Evolutionary conservation across 1,140 invertebrate species (phyloP), one percentile per base, ranked within the genome.

Genomic region (Triops cancriformis): DNA sequence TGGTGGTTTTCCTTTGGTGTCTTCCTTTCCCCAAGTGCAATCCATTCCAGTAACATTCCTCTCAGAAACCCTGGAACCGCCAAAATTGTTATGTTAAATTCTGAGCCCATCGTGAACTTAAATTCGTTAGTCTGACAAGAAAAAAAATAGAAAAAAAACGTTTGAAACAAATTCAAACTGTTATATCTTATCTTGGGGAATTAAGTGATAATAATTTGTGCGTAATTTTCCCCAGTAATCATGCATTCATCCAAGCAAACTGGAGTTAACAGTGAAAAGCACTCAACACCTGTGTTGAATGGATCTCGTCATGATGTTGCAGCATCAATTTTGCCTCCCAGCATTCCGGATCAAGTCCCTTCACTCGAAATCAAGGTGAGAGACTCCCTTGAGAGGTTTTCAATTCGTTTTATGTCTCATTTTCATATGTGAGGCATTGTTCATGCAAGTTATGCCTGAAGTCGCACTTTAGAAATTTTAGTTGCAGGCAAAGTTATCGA

Each of bases 321-420:
- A 64, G 51, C 51, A n/a, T 64, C 51, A 64, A 23, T 64, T 64
- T 64, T 64, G 51, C 51, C 51, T 64, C 51, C 51, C 51, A 64
- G 51, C 51, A 64, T n/a, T 23, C 51, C 51, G 18, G 51, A 64
- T 64, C 51, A 64, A 64, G 51, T 6, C 51, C 51, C 23, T 23
- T 23, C 14, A 23, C 51, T n/a, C 10, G 51, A 64, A 64, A 64
- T 64, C 51, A 64, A 64, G 51, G 51, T 64, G 18, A 64, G 23
- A 64, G 31, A 37, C 31, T 37, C n/a, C n/a, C n/a, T n/a, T n/a
- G n/a, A n/a, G n/a, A n/a, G n/a, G n/a, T n/a, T 2, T 37, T 37
- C 31, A 37, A 37, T 37, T 7, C 7, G 31, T 37, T 37, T 37
- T 37, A 7, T 37, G 31, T 37, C 31, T 4, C 31, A 37, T 37